These are phyloP conservation scores for Ceratina japonica DNA, from an alignment of 1,140 invertebrate genomes.

Conservation along the genomic window DNA sequence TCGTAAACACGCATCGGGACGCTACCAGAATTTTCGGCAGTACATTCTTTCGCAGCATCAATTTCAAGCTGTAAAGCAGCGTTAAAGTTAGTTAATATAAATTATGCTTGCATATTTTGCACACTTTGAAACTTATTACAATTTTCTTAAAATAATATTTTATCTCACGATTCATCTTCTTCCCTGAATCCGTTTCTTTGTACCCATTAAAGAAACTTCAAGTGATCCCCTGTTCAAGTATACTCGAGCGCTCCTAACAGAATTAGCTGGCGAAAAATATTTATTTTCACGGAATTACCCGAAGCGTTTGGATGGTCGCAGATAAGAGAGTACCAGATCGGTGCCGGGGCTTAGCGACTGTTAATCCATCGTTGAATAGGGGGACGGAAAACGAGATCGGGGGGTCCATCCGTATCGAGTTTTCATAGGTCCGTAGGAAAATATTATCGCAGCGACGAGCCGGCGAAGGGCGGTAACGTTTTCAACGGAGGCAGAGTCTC, in stretches of 20 bases:
- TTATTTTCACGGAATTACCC: slow-evolving; percentile 18
- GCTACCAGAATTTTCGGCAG: slow-evolving; percentile 6
- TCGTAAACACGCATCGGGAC: slow-evolving; percentile 19
- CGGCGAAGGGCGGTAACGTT: slow-evolving; percentile 19
- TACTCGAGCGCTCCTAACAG: neutral
- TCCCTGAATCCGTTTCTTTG: neutral
- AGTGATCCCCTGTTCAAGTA: neutral
- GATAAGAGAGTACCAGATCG: neutral
- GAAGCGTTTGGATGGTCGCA: too few species aligned
- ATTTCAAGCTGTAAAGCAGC: too few species aligned
- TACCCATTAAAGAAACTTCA: neutral
- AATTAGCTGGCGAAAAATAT: slow-evolving; percentile 30
- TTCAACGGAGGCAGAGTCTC: slow-evolving; percentile 36
- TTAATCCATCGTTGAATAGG: slow-evolving; percentile 22
- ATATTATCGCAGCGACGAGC: slow-evolving; percentile 54
- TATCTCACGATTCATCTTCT: neutral
- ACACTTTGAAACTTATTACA: too few species aligned
- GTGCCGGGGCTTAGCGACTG: neutral
- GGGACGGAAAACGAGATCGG: slow-evolving; percentile 38
- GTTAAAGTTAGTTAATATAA: too few species aligned
- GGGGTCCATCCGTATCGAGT: slow-evolving; percentile 41
- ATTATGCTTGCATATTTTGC: too few species aligned
- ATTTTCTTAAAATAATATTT: too few species aligned
- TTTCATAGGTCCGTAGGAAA: slow-evolving; percentile 58
- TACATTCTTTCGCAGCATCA: too few species aligned